Conservation (phyloP, 2,113 vertebrate species). For the Scalopus aquaticus region DNA sequence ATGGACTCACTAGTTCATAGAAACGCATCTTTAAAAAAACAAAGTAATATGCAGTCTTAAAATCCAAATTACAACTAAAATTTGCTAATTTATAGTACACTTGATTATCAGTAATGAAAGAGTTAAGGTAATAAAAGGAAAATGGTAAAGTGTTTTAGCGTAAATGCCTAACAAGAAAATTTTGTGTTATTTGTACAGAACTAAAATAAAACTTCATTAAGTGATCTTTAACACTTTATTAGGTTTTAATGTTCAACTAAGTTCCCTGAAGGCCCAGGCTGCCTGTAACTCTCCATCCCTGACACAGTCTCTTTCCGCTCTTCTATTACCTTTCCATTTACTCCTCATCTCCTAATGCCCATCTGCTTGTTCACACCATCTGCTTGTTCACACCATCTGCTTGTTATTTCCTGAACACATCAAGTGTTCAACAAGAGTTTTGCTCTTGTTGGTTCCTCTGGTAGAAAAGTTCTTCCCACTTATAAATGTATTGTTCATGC, state of each 20-base stretch:
- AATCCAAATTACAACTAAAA: slow-evolving; percentile 24
- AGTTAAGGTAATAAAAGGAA: background rate
- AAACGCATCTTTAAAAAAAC: slow-evolving; percentile 88
- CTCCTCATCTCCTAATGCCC: background rate
- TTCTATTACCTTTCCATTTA: background rate
- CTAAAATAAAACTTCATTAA: background rate
- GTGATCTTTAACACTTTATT: background rate
- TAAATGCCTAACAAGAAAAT: background rate
- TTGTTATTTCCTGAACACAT: slow-evolving; percentile 1
- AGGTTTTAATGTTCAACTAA: background rate
- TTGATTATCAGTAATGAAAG: background rate
- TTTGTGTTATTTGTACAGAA: slow-evolving; percentile 15
- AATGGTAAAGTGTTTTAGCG: background rate
- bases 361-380: background rate
- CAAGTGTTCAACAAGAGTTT: background rate
- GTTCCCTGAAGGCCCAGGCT: background rate
- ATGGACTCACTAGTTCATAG: slow-evolving; percentile 91
- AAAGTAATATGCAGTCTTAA: background rate
- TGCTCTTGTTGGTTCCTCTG: background rate
- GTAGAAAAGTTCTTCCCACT: background rate
- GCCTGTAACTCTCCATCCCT: background rate
- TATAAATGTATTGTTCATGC: background rate
- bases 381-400: background rate
- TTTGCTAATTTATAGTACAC: background rate
- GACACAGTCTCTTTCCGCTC: background rate